These are phyloP conservation scores for Allacma fusca DNA, from an alignment of 2,888 invertebrate genomes.

Conservation along the genomic window DNA sequence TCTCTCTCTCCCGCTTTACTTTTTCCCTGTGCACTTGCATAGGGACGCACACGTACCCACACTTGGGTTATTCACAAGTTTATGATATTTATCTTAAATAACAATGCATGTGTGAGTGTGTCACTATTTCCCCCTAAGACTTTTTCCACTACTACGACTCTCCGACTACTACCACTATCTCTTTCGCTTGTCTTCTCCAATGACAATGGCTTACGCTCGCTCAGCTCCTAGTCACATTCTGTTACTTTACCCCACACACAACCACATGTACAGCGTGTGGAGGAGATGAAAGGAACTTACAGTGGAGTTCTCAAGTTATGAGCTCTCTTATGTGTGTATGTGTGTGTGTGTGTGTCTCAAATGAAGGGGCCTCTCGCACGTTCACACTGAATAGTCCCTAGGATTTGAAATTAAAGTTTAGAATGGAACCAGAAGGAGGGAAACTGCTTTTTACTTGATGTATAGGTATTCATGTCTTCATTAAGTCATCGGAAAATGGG, in stretches of 20 bases:
- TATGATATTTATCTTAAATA: constrained; percentile 34
- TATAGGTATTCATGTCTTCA: constrained; percentile 56
- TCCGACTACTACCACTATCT: background rate
- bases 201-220: constrained; percentile 29
- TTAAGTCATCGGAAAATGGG: constrained; percentile 49
- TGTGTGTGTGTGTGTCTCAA: background rate
- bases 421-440: constrained; percentile 16
- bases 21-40: background rate
- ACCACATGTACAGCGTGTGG: background rate
- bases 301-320: background rate
- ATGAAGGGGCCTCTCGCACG: background rate
- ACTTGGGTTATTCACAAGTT: constrained; percentile 32
- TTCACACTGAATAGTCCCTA: background rate
- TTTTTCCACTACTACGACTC: background rate
- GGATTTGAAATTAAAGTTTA: constrained; percentile 9
- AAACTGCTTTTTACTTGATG: constrained; percentile 16
- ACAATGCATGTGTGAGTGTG: constrained; percentile 38
- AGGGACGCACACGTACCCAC: background rate
- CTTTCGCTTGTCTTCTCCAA: constrained; percentile 11
- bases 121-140: constrained; percentile 28
- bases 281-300: constrained; percentile 18
- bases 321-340: background rate
- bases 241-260: constrained; percentile 4
- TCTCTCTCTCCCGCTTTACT: background rate
- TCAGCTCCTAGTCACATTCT: constrained; percentile 10